Conservation (phyloP, 2,797 vertebrate species). For the Anguilla megastoma region DNA sequence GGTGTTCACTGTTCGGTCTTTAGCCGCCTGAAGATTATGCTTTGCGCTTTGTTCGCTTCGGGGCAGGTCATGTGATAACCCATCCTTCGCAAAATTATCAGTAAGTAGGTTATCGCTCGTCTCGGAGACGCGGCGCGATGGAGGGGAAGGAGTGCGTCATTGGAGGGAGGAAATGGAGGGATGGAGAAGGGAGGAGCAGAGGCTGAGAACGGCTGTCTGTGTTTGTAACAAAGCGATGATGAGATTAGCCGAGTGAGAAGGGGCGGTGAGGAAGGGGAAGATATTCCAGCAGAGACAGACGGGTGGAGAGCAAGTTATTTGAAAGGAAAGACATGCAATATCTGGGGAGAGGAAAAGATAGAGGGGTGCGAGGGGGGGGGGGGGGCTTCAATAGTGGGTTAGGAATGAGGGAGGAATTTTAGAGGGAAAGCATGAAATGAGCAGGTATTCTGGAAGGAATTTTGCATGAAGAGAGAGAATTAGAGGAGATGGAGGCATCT, state of each 20-base stretch:
- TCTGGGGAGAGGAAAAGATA: not conserved
- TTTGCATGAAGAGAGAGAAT: not conserved
- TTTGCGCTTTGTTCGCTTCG: not conserved
- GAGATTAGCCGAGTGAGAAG: conserved; percentile 11
- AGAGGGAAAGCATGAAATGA: not conserved
- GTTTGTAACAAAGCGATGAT: not conserved
- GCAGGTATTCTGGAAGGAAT: not conserved
- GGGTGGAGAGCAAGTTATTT: not conserved
- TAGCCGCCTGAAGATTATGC: not conserved
- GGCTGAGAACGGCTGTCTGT: not conserved
- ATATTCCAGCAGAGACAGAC: not conserved
- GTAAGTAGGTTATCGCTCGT: conserved; percentile 16
- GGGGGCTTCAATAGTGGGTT: not conserved
- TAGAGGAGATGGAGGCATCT: not conserved
- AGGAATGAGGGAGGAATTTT: not conserved
- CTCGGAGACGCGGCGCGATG: not conserved
- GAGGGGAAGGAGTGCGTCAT: not conserved
- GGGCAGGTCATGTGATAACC: not conserved
- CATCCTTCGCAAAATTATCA: not conserved
- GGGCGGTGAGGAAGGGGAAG: not conserved
- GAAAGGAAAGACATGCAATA: not conserved
- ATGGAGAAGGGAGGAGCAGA: not conserved
- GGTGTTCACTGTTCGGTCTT: not conserved
- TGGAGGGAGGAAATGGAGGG: not conserved
- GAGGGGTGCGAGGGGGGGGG: not conserved